Evolutionary conservation across 2,797 vertebrate species (phyloP).

Genomic region (Malurus splendens): DNA sequence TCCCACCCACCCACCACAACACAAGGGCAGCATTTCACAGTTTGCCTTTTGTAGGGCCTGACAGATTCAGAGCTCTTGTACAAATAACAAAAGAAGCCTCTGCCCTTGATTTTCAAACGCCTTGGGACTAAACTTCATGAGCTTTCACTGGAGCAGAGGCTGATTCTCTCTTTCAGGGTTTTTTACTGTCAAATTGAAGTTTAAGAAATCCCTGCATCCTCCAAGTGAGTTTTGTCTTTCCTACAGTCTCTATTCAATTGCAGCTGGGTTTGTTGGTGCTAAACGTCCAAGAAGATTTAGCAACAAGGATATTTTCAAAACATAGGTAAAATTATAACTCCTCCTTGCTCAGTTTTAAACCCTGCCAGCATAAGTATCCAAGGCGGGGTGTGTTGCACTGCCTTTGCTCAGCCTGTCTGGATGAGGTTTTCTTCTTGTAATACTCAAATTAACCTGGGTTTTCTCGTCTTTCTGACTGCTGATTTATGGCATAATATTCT

Average conservation of each 20-base stretch:
- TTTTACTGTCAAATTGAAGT: constrained; percentile 4
- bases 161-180: not conserved
- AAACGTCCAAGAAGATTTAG: constrained; percentile 34
- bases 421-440: not conserved
- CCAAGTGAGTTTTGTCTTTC: constrained; percentile 4
- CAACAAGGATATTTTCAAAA: constrained; percentile 36
- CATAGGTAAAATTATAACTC: constrained; percentile 19
- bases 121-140: not conserved
- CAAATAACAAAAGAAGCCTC: not conserved
- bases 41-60: constrained; percentile 1
- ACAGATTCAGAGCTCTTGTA: not conserved
- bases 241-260: not conserved
- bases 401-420: not conserved
- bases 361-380: not conserved
- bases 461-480: not conserved
- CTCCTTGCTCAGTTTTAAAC: not conserved
- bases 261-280: constrained; percentile 5
- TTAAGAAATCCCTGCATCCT: not conserved
- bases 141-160: not conserved
- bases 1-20: not conserved
- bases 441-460: not conserved
- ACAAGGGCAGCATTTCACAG: not conserved
- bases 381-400: accelerated
- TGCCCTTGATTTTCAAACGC: not conserved
- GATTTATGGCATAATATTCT: not conserved